Conservation (phyloP, 2,888 invertebrate species). For the Tachina fera region DNA sequence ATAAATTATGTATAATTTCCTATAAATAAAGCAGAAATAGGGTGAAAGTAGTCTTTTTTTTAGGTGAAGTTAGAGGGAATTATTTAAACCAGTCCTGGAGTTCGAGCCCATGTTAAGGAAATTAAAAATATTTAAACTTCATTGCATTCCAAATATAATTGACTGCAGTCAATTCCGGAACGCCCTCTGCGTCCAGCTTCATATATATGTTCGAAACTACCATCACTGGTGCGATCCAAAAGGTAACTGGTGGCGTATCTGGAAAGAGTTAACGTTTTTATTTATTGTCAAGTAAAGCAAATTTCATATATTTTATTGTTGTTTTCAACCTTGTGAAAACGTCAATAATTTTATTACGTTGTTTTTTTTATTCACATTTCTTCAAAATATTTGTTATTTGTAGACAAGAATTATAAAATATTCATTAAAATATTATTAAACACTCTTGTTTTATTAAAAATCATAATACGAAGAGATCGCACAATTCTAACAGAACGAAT, state of each 20-base stretch:
- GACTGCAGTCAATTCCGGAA: slow-evolving; percentile 92
- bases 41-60: neutral
- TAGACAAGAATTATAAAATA: too few species aligned
- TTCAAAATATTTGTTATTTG: too few species aligned
- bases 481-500: too few species aligned
- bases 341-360: too few species aligned
- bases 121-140: slow-evolving; percentile 86
- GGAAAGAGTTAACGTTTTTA: neutral
- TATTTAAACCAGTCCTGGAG: slow-evolving; percentile 61
- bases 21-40: slow-evolving; percentile 12
- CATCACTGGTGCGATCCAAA: slow-evolving; percentile 89
- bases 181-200: slow-evolving; percentile 94
- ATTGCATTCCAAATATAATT: slow-evolving; percentile 93
- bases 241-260: slow-evolving; percentile 94
- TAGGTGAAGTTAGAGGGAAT: slow-evolving; percentile 41
- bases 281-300: neutral
- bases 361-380: too few species aligned
- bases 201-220: slow-evolving; percentile 90
- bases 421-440: too few species aligned
- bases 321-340: too few species aligned
- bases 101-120: slow-evolving; percentile 31
- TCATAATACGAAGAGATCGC: too few species aligned
- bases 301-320: too few species aligned
- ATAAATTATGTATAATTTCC: slow-evolving; percentile 47
- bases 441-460: too few species aligned